Conservation (phyloP, 2,113 vertebrate species). For the Megalops atlanticus region DNA sequence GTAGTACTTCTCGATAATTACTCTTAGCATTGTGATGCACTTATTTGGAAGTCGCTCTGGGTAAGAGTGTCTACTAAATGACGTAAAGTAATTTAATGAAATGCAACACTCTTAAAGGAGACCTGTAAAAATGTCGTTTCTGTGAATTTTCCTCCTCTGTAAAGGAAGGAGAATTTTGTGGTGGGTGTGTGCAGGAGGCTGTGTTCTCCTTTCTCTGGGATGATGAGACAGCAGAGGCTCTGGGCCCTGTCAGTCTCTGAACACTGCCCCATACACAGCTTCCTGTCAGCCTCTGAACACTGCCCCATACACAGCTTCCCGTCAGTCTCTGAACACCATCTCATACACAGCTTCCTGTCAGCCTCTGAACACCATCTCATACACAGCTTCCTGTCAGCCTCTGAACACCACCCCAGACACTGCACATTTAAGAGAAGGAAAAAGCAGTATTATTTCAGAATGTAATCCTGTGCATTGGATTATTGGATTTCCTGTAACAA, state of each 20-base stretch:
- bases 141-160: constrained; percentile 45
- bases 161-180: constrained; percentile 56
- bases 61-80: background rate
- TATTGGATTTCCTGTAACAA: too few species aligned
- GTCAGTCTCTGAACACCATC: too few species aligned
- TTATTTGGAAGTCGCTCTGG: too few species aligned
- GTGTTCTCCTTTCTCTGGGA: constrained; percentile 56
- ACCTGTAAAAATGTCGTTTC: constrained; percentile 55
- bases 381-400: constrained; percentile 36
- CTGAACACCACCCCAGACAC: background rate
- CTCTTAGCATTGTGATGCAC: background rate
- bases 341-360: constrained; percentile 32
- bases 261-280: too few species aligned
- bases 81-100: constrained; percentile 15
- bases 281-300: too few species aligned
- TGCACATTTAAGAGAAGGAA: background rate
- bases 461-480: too few species aligned
- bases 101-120: constrained; percentile 45
- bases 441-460: constrained; percentile 18
- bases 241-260: constrained; percentile 53
- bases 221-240: constrained; percentile 49
- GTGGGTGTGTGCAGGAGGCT: constrained; percentile 55
- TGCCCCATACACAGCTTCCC: too few species aligned
- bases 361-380: constrained; percentile 44
- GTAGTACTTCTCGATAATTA: too few species aligned